These are phyloP conservation scores for Rhagologus leucostigma DNA, from an alignment of 2,113 vertebrate species.

Conservation along the genomic window DNA sequence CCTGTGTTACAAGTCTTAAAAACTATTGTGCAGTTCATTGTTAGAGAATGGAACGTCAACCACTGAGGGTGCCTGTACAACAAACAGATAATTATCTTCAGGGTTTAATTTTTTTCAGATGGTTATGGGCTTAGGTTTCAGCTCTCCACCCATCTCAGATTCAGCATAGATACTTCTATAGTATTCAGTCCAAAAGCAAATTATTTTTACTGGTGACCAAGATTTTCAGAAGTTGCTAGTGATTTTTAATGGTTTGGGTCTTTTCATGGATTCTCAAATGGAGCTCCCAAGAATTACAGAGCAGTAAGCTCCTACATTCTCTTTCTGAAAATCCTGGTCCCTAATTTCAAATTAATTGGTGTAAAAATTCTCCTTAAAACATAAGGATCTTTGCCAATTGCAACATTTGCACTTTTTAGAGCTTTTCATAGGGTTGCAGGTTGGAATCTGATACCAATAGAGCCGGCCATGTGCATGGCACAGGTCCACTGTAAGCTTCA, in stretches of 20 bases:
- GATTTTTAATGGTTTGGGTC: not conserved
- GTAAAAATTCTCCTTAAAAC: constrained; percentile 28
- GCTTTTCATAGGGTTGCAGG: constrained; percentile 15
- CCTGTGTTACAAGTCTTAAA: not conserved
- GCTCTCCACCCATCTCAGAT: constrained; percentile 6
- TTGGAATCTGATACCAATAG: constrained; percentile 40
- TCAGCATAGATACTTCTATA: not conserved
- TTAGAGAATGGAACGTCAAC: not conserved
- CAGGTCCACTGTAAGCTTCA: constrained; percentile 46
- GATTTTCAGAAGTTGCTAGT: constrained; percentile 11
- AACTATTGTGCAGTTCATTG: not conserved
- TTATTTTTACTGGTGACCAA: not conserved
- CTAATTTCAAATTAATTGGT: constrained; percentile 20
- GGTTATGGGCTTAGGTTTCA: not conserved
- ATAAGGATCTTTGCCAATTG: constrained; percentile 10
- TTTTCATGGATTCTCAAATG: not conserved
- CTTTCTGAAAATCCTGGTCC: constrained; percentile 21
- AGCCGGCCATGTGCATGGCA: not conserved
- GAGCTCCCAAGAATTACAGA: not conserved
- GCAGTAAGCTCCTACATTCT: not conserved
- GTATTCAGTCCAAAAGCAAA: not conserved
- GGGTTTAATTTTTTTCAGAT: not conserved
- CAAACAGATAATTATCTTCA: not conserved
- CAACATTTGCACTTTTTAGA: constrained; percentile 48
- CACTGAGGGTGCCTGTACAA: not conserved